Percentiles rank a stretch among this genome's conserved stretches.
Evolutionary conservation across 2,888 invertebrate genomes (phyloP).

Genomic region (Chalcis sispes): DNA sequence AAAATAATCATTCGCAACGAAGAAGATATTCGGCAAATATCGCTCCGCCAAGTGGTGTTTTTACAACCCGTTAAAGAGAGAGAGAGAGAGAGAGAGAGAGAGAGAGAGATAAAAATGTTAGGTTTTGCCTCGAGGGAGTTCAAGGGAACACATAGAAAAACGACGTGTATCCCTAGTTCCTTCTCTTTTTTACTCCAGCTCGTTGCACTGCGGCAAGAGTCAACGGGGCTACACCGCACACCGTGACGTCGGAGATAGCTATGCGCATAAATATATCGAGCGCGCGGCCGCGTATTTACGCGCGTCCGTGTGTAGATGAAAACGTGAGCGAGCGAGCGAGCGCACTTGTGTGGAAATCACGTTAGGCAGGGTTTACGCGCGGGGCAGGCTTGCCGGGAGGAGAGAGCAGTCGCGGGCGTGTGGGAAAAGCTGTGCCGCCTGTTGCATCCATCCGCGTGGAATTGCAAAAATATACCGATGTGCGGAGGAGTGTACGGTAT

Average conservation of each 20-base stretch:
- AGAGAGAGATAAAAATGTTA: neutral
- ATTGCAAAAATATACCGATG: slow-evolving; percentile 71
- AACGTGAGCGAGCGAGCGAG: slow-evolving; percentile 44
- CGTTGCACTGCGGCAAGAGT: neutral
- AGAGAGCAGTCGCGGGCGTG: slow-evolving; percentile 61
- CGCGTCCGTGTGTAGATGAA: neutral
- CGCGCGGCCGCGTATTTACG: slow-evolving; percentile 13
- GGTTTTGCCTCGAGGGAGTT: neutral
- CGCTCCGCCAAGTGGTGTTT: slow-evolving; percentile 8
- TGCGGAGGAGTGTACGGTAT: too few relatives aligned
- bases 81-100: too few relatives aligned
- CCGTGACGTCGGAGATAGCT: slow-evolving; percentile 56
- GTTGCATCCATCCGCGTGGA: slow-evolving; percentile 69
- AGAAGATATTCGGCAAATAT: too few relatives aligned
- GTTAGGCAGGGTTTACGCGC: slow-evolving; percentile 53
- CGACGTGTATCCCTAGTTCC: too few relatives aligned
- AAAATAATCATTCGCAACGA: too few relatives aligned
- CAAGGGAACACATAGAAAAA: neutral
- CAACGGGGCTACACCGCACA: neutral
- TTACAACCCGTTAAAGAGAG: slow-evolving; percentile 24
- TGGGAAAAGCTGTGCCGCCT: slow-evolving; percentile 71
- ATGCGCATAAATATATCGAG: slow-evolving; percentile 61
- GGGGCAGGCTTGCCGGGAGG: slow-evolving; percentile 45
- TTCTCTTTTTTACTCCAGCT: too few relatives aligned
- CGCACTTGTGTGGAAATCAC: slow-evolving; percentile 55